These are phyloP conservation scores for Agrilus planipennis DNA, from an alignment of 1,140 invertebrate species.

Conservation along the genomic window DNA sequence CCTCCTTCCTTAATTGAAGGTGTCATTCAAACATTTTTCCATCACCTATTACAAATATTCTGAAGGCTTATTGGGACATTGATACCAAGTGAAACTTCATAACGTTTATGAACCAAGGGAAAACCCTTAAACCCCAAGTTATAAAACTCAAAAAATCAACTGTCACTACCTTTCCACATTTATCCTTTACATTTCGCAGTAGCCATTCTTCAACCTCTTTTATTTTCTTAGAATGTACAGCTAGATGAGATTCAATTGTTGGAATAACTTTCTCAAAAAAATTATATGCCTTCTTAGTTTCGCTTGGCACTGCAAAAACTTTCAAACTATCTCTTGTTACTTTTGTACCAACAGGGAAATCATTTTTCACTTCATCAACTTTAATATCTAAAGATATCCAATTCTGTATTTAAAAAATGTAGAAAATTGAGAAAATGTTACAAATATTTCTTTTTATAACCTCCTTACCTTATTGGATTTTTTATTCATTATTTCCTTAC, in stretches of 20 bases:
- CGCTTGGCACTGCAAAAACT: not conserved
- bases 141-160: conserved; percentile 1
- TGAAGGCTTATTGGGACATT: no score
- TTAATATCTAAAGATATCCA: conserved; percentile 26
- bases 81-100: no score
- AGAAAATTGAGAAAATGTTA: no score
- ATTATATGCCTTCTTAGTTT: conserved; percentile 15
- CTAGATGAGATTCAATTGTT: conserved; percentile 39
- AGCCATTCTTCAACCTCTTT: conserved; percentile 47
- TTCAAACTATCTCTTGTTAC: not conserved
- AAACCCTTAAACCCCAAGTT: conserved; percentile 3
- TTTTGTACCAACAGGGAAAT: conserved; percentile 1
- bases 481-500: no score
- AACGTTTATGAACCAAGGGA: conserved; percentile 1
- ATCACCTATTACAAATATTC: no score
- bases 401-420: no score
- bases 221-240: conserved; percentile 49
- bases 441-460: no score
- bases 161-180: conserved; percentile 13
- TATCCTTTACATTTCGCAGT: conserved; percentile 20
- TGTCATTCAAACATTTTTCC: no score
- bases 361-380: conserved; percentile 4
- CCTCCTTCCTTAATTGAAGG: no score
- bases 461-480: no score
- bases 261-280: conserved; percentile 41